Base-by-base conservation (phyloP, 1,140 invertebrate species). In the Pseudomyrmex flavicornis region DNA sequence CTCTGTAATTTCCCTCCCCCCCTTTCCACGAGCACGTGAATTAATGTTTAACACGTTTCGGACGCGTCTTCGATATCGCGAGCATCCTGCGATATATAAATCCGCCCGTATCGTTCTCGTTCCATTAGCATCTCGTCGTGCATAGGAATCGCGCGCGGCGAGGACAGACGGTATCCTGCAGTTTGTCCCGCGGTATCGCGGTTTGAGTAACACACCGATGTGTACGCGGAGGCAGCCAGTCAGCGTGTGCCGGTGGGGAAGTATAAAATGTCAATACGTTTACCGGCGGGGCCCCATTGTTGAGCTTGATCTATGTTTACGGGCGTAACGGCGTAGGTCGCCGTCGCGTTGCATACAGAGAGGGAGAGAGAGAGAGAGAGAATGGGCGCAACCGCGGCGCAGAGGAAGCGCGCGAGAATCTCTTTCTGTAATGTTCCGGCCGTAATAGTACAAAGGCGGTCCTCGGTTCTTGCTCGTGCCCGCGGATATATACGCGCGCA, bases 231-330 rank as follows among this genome's bases (percentile, higher is more conserved):
- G 89, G 88, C 88, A 88, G 85, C 85, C 85, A 87, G 76, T 91
- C 90, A 85, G 80, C 59, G 35, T 35, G 35, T 35, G 50, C 22
- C 12, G 65, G 68, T 83, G 84, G 85, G 35, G 69, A 88, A 88
- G 85, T 89, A 92, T 89, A 91, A 91, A 92, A 90, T 91, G 91
- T 91, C 92, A 92, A 92, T 93, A 92, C 92, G 88, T 86, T 92
- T 90, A 89, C 92, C 91, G 87, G 85, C 73, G 26, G 68, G 68
- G 35, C 35, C 35, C 88, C 79, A 92, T 92, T 93, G 91, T 93
- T 84, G 87, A 68, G 72, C 88, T 88, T 92, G 91, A 93, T 92
- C 86, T 91, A 93, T 88, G 89, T 88, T 90, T 87, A 91, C 89
- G 88, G 85, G 68, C 87, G 85, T 85, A 76, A 85, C 84, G 69